Base-by-base conservation (phyloP, 2,797 vertebrate species). In the Spatula clypeata region DNA sequence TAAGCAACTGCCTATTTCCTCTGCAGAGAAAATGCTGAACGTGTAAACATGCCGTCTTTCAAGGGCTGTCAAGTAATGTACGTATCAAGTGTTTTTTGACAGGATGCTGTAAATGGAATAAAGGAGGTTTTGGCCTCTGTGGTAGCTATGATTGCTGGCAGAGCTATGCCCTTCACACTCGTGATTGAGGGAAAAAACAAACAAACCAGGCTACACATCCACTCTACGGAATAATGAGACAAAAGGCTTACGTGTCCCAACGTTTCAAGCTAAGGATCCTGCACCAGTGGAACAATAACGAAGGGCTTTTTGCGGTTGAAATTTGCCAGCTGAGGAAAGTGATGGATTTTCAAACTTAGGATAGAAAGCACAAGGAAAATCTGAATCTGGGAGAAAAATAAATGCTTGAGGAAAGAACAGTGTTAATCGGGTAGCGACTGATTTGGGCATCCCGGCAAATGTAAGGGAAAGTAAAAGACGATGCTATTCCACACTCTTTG, bases 1-100 rank as follows among this genome's bases (percentile, higher is more conserved):
- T 36, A 94, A 94, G 38, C 42, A 60, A 93, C 42, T 81, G 73
- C 70, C 93, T 74, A 91, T 88, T 96, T 95, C 36, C 71, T 90
- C 76, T 21, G 27, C 19, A 54, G 72, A 92, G 65, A 80, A 94
- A 91, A 83, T 21, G 64, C 70, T 64, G 82, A 65, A 81, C 6
- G 13, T 88, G 62, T 67, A 79, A 83, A 74, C 53, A 94, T 0
- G 12, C 20, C 3, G 4, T 45, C 81, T 87, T 93, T 89, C 62
- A 89, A 94, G 55, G 53, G 62, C 54, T 96, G 75, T 90, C 64
- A 77, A 58, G 24, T 82, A 82, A 80, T 49, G 40, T 10, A 91
- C 58, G 47, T 82, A 92, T 36, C 84, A 91, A 91, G 90, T 86
- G 57, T 11, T 66, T 95, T 96, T 65, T 94, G 89, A 88, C 65